Conservation (phyloP, 2,888 invertebrate species). For the Tenthredo distinguenda region DNA sequence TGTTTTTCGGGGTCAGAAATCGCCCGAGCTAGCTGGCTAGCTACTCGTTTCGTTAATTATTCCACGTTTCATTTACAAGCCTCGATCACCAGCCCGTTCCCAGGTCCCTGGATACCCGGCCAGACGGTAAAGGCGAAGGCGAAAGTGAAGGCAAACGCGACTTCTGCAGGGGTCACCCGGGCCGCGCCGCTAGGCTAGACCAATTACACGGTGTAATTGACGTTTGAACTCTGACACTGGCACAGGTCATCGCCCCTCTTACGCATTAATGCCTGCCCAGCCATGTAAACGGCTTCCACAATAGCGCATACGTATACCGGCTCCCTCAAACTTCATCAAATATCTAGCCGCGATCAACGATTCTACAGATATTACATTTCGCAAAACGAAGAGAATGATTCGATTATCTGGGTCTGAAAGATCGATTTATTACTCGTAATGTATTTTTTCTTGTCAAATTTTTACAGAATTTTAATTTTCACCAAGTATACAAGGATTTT, state of each 20-base stretch:
- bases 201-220: constrained; percentile 51
- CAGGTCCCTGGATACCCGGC: constrained; percentile 35
- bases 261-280: constrained; percentile 38
- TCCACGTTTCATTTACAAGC: constrained; percentile 49
- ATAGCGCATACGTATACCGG: not conserved
- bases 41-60: constrained; percentile 45
- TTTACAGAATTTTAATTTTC: not conserved
- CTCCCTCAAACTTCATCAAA: not conserved
- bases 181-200: constrained; percentile 46
- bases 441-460: not conserved
- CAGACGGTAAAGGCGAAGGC: constrained; percentile 9
- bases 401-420: not conserved
- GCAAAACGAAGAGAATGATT: no score
- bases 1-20: constrained; percentile 18
- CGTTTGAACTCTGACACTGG: constrained; percentile 50
- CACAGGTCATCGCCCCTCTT: constrained; percentile 45
- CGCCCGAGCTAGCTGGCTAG: constrained; percentile 8
- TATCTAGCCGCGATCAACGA: not conserved
- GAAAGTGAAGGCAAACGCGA: constrained; percentile 2
- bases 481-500: not conserved
- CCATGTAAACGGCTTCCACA: constrained; percentile 5
- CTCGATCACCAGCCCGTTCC: constrained; percentile 34
- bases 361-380: not conserved
- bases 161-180: constrained; percentile 40
- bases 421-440: not conserved